phyloP scores from a whole-genome alignment of 2,113 vertebrate genomes.

The Odocoileus hemionus region DNA sequence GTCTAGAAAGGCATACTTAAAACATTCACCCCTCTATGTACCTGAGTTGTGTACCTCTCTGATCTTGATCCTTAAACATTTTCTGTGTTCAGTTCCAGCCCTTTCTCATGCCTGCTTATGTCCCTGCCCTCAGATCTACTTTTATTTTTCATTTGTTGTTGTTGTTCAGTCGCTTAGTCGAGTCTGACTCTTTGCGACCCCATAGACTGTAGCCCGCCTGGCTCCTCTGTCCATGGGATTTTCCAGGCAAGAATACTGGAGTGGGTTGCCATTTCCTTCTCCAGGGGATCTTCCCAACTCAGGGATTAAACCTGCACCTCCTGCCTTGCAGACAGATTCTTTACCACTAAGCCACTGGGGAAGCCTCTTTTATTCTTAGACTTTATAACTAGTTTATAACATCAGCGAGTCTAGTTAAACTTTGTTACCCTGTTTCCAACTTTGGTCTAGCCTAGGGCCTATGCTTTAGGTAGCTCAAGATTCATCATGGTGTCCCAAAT shows the following conservation, averaged over 20 bases:
- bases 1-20: neutral
- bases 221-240: neutral
- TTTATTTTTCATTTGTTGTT: neutral
- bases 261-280: neutral
- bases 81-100: neutral
- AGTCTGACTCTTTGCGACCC: neutral
- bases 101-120: neutral
- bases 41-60: neutral
- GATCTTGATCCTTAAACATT: neutral
- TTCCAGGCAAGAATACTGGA: neutral
- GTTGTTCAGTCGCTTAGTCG: neutral
- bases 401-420: neutral
- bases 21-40: neutral
- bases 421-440: neutral
- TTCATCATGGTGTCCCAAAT: neutral
- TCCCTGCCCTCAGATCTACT: neutral
- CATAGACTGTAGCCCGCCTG: rapidly evolving
- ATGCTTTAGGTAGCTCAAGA: neutral
- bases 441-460: neutral
- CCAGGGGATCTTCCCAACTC: neutral
- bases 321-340: neutral
- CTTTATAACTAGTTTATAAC: neutral
- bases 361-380: neutral
- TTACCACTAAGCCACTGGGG: neutral
- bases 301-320: neutral